Evolutionary conservation across 2,888 invertebrate genomes (phyloP).

Genomic region (Drosophila setosimentum): DNA sequence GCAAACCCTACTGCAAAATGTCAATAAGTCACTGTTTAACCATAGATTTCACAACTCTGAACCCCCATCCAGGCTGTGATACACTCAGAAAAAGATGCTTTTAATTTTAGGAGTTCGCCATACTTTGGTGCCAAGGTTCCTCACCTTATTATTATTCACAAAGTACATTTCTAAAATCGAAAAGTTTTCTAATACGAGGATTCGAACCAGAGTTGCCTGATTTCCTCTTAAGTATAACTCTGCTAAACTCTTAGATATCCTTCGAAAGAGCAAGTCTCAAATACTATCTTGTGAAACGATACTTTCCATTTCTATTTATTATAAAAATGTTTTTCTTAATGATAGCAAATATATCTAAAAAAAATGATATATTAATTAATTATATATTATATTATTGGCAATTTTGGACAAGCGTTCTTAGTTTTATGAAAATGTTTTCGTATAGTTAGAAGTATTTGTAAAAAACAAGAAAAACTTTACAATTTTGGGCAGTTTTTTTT

Average conservation of each 20-base stretch:
- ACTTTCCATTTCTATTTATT: background rate
- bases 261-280: background rate
- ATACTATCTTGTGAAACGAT: too few relatives aligned
- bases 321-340: background rate
- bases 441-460: background rate
- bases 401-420: background rate
- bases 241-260: background rate
- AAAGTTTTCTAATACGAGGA: too few relatives aligned
- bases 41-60: conserved; percentile 53
- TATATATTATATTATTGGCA: background rate
- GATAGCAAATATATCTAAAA: background rate
- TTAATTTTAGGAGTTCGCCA: background rate
- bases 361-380: too few relatives aligned
- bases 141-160: background rate
- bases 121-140: background rate
- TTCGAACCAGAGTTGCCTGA: too few relatives aligned
- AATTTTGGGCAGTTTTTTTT: background rate
- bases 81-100: background rate
- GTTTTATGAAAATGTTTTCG: background rate
- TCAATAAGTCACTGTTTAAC: conserved; percentile 50
- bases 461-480: background rate
- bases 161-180: background rate
- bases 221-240: too few relatives aligned
- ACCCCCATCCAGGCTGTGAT: background rate
- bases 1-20: conserved; percentile 12